Percentiles rank a stretch among this genome's conserved stretches.
These are phyloP conservation scores for Albula glossodonta DNA, from an alignment of 2,113 vertebrate genomes.

Conservation along the genomic window DNA sequence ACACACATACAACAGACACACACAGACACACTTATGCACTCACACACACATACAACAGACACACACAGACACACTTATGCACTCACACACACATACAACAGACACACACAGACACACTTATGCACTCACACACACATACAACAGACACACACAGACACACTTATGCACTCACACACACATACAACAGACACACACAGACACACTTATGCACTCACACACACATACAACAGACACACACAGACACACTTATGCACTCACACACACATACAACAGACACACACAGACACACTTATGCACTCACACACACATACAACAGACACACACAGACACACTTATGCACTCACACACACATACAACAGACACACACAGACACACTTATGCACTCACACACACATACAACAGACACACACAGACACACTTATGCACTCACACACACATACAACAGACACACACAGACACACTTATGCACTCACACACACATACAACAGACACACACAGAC, in stretches of 20 bases:
- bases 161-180: neutral
- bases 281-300: conserved; percentile 7
- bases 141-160: conserved; percentile 21
- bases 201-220: neutral
- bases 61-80: conserved; percentile 15
- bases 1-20: conserved; percentile 6
- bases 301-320: conserved; percentile 6
- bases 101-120: conserved; percentile 20
- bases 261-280: conserved; percentile 10
- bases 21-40: conserved; percentile 6
- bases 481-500: conserved; percentile 18
- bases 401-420: conserved; percentile 20
- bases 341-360: neutral
- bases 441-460: conserved; percentile 20
- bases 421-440: neutral
- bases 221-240: conserved; percentile 17
- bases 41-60: neutral
- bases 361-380: conserved; percentile 20
- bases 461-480: neutral
- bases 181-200: conserved; percentile 17
- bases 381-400: neutral
- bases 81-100: neutral
- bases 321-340: conserved; percentile 7
- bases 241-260: neutral
- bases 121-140: neutral